Evolutionary conservation across 1,140 invertebrate species (phyloP), one percentile per base, ranked within the genome.

Genomic region (Medauroidea extradentata): DNA sequence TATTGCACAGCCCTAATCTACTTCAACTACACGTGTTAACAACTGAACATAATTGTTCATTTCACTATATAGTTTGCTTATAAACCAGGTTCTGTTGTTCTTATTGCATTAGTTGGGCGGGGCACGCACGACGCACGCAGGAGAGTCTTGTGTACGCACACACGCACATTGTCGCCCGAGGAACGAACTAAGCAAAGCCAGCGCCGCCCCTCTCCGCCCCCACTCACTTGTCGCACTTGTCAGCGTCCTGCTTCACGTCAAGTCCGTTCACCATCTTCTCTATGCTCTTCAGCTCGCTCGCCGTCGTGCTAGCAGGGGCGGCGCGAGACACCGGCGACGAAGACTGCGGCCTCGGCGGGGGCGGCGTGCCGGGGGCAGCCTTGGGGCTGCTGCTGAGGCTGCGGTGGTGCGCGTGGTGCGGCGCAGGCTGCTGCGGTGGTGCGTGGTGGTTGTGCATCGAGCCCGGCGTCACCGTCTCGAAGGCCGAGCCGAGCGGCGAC

Each of bases 201-300:
- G n/a, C n/a, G n/a, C n/a, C n/a, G n/a, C n/a, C n/a, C n/a, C n/a
- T n/a, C n/a, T 34, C 11, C 29, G 29, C 5, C 29, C 29, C 11
- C 29, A 11, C 29, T 34, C 29, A 34, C 29, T 34, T 34, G 5
- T 34, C 29, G 29, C 29, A 34, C 41, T 25, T 29, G 19, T 43
- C 43, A 0, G n/a, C 55, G 19, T 29, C 24, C 44, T 27, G 55
- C 29, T 89, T 87, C 46, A 88, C 85, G 72, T 96, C 92, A 24
- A 96, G 77, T 1, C 93, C 93, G 75, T 96, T 96, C 60, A 96
- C 91, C 93, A 96, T 96, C 71, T 94, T 94, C 75, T 97, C 93
- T 75, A 97, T 97, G 74, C 87, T 94, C 76, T 95, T 95, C 57
- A 97, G 81, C 75, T 96, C 93, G 67, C 84, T 84, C 58, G 63